These are phyloP conservation scores for Erpobdella octoculata DNA, from an alignment of 2,888 invertebrate species.

Conservation along the genomic window DNA sequence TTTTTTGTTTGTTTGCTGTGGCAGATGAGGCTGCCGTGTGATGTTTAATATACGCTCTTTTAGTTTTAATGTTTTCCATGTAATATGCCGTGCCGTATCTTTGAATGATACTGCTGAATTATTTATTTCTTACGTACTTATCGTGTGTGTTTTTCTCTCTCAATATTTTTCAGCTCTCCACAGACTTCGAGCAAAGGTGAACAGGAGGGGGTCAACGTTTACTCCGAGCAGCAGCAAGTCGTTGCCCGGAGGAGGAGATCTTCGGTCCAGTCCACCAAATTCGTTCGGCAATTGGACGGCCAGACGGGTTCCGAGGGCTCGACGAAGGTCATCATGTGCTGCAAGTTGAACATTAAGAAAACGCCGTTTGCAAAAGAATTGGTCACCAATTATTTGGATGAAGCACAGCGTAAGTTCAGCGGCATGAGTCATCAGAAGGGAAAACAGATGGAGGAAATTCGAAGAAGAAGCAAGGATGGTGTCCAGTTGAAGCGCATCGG, in stretches of 20 bases:
- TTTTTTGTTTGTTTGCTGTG: too few relatives aligned
- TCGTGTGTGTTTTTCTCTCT: too few relatives aligned
- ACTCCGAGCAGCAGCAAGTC: too few relatives aligned
- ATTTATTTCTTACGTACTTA: too few relatives aligned
- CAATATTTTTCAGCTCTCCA: too few relatives aligned
- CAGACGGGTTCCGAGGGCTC: not conserved
- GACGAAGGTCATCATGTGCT: not conserved
- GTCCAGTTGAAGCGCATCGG: not conserved
- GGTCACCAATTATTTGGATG: slow-evolving; percentile 15
- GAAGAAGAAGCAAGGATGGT: slow-evolving; percentile 2
- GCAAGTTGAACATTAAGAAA: not conserved
- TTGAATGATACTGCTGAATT: too few relatives aligned
- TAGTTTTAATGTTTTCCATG: too few relatives aligned
- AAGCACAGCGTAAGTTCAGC: slow-evolving; percentile 27
- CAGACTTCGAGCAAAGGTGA: too few relatives aligned
- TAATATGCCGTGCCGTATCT: too few relatives aligned
- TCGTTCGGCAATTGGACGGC: not conserved
- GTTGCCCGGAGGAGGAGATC: slow-evolving; percentile 17
- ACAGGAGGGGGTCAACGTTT: too few relatives aligned
- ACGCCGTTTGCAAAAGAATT: slow-evolving; percentile 13
- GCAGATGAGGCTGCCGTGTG: too few relatives aligned
- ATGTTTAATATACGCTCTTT: too few relatives aligned
- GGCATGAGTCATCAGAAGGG: slow-evolving; percentile 33
- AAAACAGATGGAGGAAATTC: not conserved
- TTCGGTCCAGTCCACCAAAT: slow-evolving; percentile 21